Conservation (phyloP, 2,888 invertebrate genomes). For the Mallateleia sp. region DNA sequence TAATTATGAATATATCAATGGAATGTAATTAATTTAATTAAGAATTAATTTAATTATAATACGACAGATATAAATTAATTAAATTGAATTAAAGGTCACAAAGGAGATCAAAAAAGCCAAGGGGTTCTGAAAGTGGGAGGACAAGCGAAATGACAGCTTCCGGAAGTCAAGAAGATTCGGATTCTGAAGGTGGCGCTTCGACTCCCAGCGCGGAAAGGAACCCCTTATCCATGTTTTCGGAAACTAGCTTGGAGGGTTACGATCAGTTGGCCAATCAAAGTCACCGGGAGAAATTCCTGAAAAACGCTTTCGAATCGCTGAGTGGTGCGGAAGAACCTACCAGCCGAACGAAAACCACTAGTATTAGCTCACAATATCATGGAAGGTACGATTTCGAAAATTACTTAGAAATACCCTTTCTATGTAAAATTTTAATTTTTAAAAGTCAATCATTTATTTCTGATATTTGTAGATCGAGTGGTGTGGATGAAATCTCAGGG, state of each 20-base stretch:
- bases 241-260: conserved; percentile 93
- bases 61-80: not conserved
- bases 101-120: conserved; percentile 86
- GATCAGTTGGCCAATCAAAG: conserved; percentile 90
- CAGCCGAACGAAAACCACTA: conserved; percentile 86
- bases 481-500: conserved; percentile 85
- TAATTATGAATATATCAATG: no score
- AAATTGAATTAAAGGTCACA: conserved; percentile 83
- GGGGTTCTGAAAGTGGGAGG: conserved; percentile 85
- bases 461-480: conserved; percentile 72
- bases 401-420: no score
- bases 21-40: no score
- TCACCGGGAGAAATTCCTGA: conserved; percentile 91
- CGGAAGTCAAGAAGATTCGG: conserved; percentile 93
- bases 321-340: conserved; percentile 91
- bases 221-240: conserved; percentile 92
- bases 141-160: conserved; percentile 88
- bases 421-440: no score
- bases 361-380: conserved; percentile 89
- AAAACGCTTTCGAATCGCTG: conserved; percentile 93
- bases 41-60: no score
- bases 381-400: conserved; percentile 86
- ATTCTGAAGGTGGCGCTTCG: conserved; percentile 91
- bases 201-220: conserved; percentile 96
- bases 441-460: no score